Conservation (phyloP, 2,888 invertebrate species). For the Melanargia galathea region DNA sequence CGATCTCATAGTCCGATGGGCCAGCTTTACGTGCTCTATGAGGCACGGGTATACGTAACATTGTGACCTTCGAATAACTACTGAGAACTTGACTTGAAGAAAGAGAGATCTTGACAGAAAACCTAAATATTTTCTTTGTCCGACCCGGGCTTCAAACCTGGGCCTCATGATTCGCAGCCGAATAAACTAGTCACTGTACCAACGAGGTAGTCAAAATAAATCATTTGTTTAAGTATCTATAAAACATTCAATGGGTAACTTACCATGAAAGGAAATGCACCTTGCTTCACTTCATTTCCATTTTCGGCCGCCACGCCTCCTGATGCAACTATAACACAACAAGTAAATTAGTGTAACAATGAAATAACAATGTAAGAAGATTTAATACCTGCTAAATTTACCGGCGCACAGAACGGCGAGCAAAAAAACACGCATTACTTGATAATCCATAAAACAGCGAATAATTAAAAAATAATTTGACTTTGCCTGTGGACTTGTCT, state of each 20-base stretch:
- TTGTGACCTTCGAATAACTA: too few species aligned
- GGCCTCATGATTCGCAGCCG: too few species aligned
- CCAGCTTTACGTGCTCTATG: too few species aligned
- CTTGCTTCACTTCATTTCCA: constrained; percentile 60
- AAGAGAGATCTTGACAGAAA: too few species aligned
- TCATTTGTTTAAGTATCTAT: too few species aligned
- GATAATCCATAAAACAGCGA: constrained; percentile 16
- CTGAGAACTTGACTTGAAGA: too few species aligned
- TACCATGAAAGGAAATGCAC: constrained; percentile 66
- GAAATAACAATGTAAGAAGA: not conserved
- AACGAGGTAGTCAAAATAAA: too few species aligned
- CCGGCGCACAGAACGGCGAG: constrained; percentile 55
- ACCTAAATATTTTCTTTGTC: too few species aligned
- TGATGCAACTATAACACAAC: constrained; percentile 45
- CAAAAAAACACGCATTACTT: constrained; percentile 28
- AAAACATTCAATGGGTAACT: constrained; percentile 26
- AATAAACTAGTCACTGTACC: too few species aligned
- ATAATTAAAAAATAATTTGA: constrained; percentile 19
- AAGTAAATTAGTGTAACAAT: constrained; percentile 14
- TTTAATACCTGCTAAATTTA: constrained; percentile 46
- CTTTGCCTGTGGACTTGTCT: constrained; percentile 47
- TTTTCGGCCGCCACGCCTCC: constrained; percentile 53
- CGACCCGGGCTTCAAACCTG: too few species aligned
- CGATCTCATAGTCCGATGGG: too few species aligned
- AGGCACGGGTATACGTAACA: too few species aligned